Percentiles rank a stretch among this genome's conserved stretches.
Conservation (phyloP, 2,888 invertebrate species). For the Aproaerema taeniolella region DNA sequence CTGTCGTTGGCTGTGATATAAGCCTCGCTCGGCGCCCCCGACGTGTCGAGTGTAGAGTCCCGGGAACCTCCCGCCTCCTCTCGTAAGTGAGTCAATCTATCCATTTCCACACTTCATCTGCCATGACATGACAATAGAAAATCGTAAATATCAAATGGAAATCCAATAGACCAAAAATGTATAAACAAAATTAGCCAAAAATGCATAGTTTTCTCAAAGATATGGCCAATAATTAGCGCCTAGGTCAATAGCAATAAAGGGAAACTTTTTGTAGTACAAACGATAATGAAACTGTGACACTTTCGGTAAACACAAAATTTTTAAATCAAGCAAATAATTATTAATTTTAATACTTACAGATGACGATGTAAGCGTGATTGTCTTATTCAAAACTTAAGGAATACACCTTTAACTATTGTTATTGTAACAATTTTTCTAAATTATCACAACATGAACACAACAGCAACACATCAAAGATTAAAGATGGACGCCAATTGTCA, state of each 20-base stretch:
- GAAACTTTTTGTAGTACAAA: slow-evolving; percentile 64
- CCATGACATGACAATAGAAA: slow-evolving; percentile 46
- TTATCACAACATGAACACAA: too few relatives aligned
- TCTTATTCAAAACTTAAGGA: slow-evolving; percentile 12
- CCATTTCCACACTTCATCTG: slow-evolving; percentile 72
- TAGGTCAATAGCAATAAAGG: slow-evolving; percentile 70
- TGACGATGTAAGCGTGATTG: slow-evolving; percentile 20
- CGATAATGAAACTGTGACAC: slow-evolving; percentile 69
- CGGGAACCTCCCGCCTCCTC: slow-evolving; percentile 52
- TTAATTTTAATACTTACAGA: slow-evolving; percentile 29
- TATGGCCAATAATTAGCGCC: slow-evolving; percentile 61
- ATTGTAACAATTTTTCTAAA: slow-evolving; percentile 50
- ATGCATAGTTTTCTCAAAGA: slow-evolving; percentile 54
- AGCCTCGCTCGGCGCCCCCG: slow-evolving; percentile 54
- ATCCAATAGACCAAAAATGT: slow-evolving; percentile 14
- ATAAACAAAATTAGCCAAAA: slow-evolving; percentile 33
- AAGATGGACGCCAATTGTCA: slow-evolving; percentile 74
- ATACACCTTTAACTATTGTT: slow-evolving; percentile 30
- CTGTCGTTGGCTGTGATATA: slow-evolving; percentile 66
- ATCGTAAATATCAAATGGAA: slow-evolving; percentile 14
- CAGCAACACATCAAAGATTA: slow-evolving; percentile 72
- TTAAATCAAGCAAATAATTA: slow-evolving; percentile 29
- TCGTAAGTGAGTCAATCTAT: slow-evolving; percentile 66
- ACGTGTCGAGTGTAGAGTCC: slow-evolving; percentile 59
- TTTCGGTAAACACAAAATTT: slow-evolving; percentile 44